Evolutionary conservation across 2,113 vertebrate species (phyloP).

Genomic region (Zingel zingel): DNA sequence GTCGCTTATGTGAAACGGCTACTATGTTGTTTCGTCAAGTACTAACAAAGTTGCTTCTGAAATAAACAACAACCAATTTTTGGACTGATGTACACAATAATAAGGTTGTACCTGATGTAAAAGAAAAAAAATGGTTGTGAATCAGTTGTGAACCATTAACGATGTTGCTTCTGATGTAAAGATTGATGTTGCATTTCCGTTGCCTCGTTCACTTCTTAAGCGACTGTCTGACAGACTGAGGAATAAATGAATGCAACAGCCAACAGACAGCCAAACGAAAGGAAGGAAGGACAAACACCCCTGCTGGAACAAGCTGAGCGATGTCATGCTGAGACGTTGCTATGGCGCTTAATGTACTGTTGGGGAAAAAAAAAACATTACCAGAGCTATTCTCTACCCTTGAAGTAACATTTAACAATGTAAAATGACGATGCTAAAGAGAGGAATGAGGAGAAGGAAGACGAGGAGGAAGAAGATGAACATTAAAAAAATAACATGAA

Average conservation of each 20-base stretch:
- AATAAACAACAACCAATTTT: slow-evolving; percentile 56
- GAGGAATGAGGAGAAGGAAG: slow-evolving; percentile 31
- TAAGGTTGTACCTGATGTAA: slow-evolving; percentile 62
- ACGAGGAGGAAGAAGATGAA: slow-evolving; percentile 34
- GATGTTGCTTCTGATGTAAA: slow-evolving; percentile 63
- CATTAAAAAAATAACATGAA: slow-evolving; percentile 71
- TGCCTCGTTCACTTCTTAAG: slow-evolving; percentile 43
- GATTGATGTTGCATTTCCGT: slow-evolving; percentile 23
- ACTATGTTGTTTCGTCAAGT: slow-evolving; percentile 39
- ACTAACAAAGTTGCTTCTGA: slow-evolving; percentile 55
- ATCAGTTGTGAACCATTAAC: slow-evolving; percentile 61
- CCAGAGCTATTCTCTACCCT: slow-evolving; percentile 57
- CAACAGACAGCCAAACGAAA: slow-evolving; percentile 10
- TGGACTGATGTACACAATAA: slow-evolving; percentile 63
- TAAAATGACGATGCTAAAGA: slow-evolving; percentile 22
- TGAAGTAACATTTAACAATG: slow-evolving; percentile 43
- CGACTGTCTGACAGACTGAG: slow-evolving; percentile 47
- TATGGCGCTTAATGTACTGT: background rate
- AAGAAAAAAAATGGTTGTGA: slow-evolving; percentile 47
- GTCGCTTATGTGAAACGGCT: slow-evolving; percentile 60
- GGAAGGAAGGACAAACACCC: slow-evolving; percentile 27
- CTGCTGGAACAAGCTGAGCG: slow-evolving; percentile 38
- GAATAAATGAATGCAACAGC: slow-evolving; percentile 45
- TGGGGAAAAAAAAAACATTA: slow-evolving; percentile 27
- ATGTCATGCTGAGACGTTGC: slow-evolving; percentile 20